Base-by-base conservation (phyloP, 2,888 invertebrate genomes). In the Caenorhabditis panamensis region DNA sequence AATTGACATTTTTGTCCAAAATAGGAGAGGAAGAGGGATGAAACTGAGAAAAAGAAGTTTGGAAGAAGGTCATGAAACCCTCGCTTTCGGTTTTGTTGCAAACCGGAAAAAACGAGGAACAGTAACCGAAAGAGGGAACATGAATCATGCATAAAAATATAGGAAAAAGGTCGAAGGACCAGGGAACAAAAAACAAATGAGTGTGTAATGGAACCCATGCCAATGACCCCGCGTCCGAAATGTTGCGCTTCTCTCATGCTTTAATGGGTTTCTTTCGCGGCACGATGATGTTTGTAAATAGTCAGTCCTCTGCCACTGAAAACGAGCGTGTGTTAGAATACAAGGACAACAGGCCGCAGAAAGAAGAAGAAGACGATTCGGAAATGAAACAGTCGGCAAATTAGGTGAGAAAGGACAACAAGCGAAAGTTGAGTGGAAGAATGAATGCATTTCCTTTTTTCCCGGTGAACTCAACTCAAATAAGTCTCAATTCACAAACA, bases 31-130 rank as follows among this genome's bases (percentile, higher is more conserved):
- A 54, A 61, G 41, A 24, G 36, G 47, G 22, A 24, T 41, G 31
- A 31, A 53, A 54, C 1, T 18, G 31, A 31, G 44, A 44, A 47
- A 11, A 36, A 53, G 62, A 26, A 47, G 56, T 66, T 73, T 59
- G 58, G 58, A 73, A 64, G 64, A 73, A 73, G 64, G 73, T 64
- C 73, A 73, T 64, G 63, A 66, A 73, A 59, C 16, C 36, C 66
- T 73, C 64, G 37, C 72, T 64, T 73, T 56, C 47, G n/a, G 59
- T 63, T 73, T 66, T 63, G 51, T 73, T 63, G 59, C 58, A 11
- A 72, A 64, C 47, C 24, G 24, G 41, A 26, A 53, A 54, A 41
- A 53, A 8, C 22, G 2, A 11, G 47, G 54, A 54, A 54, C 16
- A 20, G 26, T 62, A 54, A 62, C 62, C 63, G 47, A 56, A 31